Evolutionary conservation across 1,140 invertebrate species (phyloP), one percentile per base, ranked within the genome.

Genomic region (Trachymyrmex septentrionalis): DNA sequence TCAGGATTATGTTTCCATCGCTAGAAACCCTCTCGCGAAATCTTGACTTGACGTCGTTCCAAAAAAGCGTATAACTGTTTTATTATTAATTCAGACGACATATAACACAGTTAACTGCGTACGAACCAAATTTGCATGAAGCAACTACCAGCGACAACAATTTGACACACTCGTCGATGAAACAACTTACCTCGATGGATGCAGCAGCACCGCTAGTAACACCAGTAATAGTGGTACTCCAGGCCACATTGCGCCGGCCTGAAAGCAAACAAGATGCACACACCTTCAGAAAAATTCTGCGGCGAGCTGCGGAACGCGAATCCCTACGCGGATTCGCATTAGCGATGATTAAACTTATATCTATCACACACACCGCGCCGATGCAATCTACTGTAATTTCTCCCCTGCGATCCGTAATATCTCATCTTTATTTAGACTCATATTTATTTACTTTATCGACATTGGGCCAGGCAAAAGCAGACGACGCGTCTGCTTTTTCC

Each of bases 191-290:
- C 94, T 95, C 92, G 92, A 92, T 86, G 91, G 92, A 93, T 95
- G 93, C 90, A 94, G 91, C 90, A 94, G 92, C 89, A 92, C 77
- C 93, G 93, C 92, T 92, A 95, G 93, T 94, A 95, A 93, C 93
- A 92, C 93, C 93, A 95, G 92, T 90, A 95, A 92, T 90, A 93
- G 91, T 93, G 94, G 92, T 93, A 93, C 94, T 95, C 95, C 95
- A 95, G 94, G 94, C 95, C 94, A 94, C 95, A 95, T 95, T 93
- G 94, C 94, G 93, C 94, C 92, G 93, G 94, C 95, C 95, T 95
- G 92, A 92, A 95, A 95, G 72, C 90, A 92, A 76, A 85, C 64
- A 66, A 75, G 21, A 63, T 21, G 24, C 69, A 63, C 14, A 82
- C n/a, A 59, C 10, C 24, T 82, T 82, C 12, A 73, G 3, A 73